Conservation (phyloP, 1,140 invertebrate species). For the Diprion similis region DNA sequence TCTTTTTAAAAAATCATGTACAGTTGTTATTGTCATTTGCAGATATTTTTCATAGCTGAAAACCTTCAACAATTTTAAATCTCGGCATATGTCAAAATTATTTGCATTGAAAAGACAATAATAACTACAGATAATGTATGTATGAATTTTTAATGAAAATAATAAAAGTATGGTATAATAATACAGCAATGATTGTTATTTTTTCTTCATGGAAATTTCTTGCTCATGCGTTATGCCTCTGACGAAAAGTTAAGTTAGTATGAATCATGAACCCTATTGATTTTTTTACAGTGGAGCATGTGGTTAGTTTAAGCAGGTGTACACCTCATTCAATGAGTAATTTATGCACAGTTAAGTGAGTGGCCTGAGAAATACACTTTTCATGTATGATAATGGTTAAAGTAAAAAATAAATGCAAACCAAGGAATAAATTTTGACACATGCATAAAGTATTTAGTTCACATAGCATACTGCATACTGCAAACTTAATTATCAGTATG, state of each 20-base stretch:
- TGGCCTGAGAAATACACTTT: background rate
- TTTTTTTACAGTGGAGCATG: constrained; percentile 4
- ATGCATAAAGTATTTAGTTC: background rate
- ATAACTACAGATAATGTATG: background rate
- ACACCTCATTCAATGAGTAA: constrained; percentile 9
- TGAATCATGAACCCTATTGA: constrained; percentile 1
- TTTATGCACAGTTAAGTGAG: constrained; percentile 2
- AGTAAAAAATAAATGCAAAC: background rate
- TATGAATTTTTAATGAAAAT: background rate
- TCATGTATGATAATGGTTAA: background rate
- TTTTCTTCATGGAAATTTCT: background rate
- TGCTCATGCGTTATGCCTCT: background rate
- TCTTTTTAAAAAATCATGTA: too few relatives aligned
- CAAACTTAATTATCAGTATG: too few relatives aligned
- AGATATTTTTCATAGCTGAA: background rate
- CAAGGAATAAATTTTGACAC: background rate
- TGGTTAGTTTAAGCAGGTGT: constrained; percentile 11
- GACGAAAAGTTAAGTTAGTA: background rate
- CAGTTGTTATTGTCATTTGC: too few relatives aligned
- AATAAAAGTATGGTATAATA: background rate
- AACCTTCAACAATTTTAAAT: background rate
- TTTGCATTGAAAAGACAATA: background rate
- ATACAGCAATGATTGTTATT: background rate
- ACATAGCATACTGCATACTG: too few relatives aligned
- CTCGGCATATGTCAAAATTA: too few relatives aligned